Evolutionary conservation across 2,797 vertebrate species (phyloP).

Genomic region (Threskiornis aethiopicus): DNA sequence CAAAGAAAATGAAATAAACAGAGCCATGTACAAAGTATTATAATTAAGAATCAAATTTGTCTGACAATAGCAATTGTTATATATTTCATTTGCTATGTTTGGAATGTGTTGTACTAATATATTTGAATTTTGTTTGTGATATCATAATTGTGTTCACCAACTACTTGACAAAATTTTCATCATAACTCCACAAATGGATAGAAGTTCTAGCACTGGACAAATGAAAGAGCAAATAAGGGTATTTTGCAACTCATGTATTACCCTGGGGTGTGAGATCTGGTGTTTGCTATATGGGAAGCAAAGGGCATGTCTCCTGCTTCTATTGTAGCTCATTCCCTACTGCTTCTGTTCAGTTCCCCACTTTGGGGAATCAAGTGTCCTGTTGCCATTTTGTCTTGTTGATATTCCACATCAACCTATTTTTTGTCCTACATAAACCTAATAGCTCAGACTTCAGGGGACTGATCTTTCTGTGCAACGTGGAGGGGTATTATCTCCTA

Average conservation of each 20-base stretch:
- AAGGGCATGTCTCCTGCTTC: background rate
- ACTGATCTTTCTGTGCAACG: background rate
- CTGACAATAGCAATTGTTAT: background rate
- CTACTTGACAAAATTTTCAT: background rate
- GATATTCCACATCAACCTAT: background rate
- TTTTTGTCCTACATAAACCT: rapidly evolving
- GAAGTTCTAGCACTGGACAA: background rate
- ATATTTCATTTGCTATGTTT: background rate
- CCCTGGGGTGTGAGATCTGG: background rate
- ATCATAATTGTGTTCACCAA: background rate
- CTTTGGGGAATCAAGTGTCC: background rate
- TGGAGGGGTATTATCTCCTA: background rate
- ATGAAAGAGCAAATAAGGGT: background rate
- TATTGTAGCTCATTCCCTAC: background rate
- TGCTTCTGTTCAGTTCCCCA: background rate
- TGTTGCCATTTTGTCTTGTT: background rate
- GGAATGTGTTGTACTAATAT: background rate
- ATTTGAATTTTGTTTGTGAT: background rate
- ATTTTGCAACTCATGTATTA: background rate
- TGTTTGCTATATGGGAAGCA: background rate
- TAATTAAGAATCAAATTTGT: background rate
- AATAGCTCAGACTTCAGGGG: background rate
- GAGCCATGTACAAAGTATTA: background rate
- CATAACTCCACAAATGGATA: background rate
- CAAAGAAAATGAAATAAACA: background rate